A percentile compares a stretch with the other conserved stretches of the same genome.
phyloP scores from a whole-genome alignment of 2,113 vertebrate genomes.

The Pollimyrus isidori region DNA sequence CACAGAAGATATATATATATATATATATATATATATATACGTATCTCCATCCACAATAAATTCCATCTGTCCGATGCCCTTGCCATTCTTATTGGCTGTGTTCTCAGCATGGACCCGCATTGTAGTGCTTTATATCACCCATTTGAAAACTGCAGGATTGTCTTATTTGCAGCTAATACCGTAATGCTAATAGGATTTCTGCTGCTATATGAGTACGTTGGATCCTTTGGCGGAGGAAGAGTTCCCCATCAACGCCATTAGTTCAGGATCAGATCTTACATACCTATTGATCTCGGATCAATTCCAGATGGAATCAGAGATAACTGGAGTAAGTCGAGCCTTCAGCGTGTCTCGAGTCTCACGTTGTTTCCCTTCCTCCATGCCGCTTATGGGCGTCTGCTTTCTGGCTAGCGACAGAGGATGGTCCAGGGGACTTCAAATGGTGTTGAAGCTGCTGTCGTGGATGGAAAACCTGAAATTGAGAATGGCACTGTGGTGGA shows the following conservation, averaged over 20 bases:
- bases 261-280: not conserved
- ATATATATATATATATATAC: too few species aligned
- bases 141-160: not conserved
- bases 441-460: conserved; percentile 50
- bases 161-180: not conserved
- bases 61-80: not conserved
- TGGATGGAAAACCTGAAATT: conserved; percentile 64
- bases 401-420: conserved; percentile 60
- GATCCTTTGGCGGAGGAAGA: not conserved
- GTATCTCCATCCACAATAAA: not conserved
- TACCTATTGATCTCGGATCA: not conserved
- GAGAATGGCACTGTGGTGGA: conserved; percentile 67
- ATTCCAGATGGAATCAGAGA: not conserved
- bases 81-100: not conserved
- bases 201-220: not conserved
- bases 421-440: conserved; percentile 67
- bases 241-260: not conserved
- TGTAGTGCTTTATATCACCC: not conserved
- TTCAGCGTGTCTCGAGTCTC: not conserved
- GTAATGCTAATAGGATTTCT: not conserved
- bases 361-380: not conserved
- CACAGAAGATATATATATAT: not conserved
- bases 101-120: not conserved
- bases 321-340: not conserved
- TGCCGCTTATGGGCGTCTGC: not conserved